phyloP scores from a whole-genome alignment of 64 coral and sea anemone genomes.

The Acropora yongei region DNA sequence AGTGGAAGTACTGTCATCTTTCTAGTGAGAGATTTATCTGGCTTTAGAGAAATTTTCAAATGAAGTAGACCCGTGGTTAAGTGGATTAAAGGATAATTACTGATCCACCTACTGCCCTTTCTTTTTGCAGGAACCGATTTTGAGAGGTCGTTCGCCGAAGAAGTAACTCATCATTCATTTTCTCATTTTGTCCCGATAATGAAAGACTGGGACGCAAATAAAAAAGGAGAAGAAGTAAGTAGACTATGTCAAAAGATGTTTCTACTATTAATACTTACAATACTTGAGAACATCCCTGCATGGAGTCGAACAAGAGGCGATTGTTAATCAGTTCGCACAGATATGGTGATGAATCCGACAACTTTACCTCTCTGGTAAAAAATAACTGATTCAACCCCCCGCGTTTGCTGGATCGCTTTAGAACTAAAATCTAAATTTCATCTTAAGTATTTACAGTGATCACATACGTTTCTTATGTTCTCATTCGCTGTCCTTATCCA shows the following conservation, averaged over 20 bases:
- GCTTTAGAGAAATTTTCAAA: background rate
- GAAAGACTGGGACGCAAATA: background rate
- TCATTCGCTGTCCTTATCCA: background rate
- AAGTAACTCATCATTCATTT: too few relatives aligned
- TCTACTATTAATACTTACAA: too few relatives aligned
- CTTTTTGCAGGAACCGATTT: background rate
- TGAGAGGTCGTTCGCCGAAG: too few relatives aligned
- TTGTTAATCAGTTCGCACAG: too few relatives aligned
- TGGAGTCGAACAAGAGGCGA: too few relatives aligned
- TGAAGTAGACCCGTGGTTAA: background rate
- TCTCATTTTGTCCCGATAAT: background rate
- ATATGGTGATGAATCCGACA: background rate
- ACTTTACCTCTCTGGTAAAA: background rate
- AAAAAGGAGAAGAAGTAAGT: background rate
- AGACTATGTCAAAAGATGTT: too few relatives aligned
- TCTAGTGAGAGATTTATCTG: background rate
- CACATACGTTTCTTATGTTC: slow-evolving; percentile 3
- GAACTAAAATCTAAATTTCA: background rate
- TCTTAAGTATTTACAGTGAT: slow-evolving; percentile 1
- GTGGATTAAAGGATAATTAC: background rate
- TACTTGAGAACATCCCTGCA: too few relatives aligned
- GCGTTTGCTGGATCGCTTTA: background rate
- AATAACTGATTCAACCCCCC: background rate
- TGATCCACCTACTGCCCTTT: background rate
- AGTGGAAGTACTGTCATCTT: background rate